Evolutionary conservation across 2,113 vertebrate genomes (phyloP), one percentile per base, ranked within the genome.

Genomic region (Nycticebus coucang): DNA sequence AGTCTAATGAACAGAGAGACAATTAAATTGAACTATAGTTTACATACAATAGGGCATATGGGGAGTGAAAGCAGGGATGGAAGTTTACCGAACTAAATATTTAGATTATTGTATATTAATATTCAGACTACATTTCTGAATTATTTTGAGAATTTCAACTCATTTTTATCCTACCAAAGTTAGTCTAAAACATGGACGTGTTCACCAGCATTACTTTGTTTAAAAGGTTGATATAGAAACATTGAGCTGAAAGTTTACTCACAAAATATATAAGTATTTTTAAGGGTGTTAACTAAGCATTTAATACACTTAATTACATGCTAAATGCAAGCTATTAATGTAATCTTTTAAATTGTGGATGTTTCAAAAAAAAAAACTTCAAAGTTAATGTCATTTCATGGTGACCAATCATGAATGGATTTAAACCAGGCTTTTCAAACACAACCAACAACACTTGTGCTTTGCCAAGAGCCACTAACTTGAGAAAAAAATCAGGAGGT

Each of bases 181-280:
- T 37, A n/a, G 66, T 71, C 92, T 93, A 72, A 93, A 82, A 93
- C 55, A 53, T 78, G 68, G 59, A 81, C 21, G 2, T 64, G 82
- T 80, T 95, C 93, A 96, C 97, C 96, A 97, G 96, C 93, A 95
- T 95, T 92, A 69, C 75, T 94, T 90, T 64, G 78, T 96, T 82
- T 57, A 68, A 53, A 66, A 96, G 93, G 89, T 10, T 95, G 86
- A 53, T 89, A 53, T 85, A 80, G 72, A 81, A 93, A 85, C 79
- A 81, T 12, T 79, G 57, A 95, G 35, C 41, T 64, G 35, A 64
- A 94, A 81, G 45, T 89, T 94, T 66, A 62, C 79, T 96, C 69
- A 85, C 45, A 72, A 87, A 93, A 53, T 94, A 62, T 22, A 19
- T 53, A 81, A 87, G 55, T 94, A 80, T 95, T 95, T 95, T 89